Evolutionary conservation across 2,113 vertebrate genomes (phyloP).

Genomic region (Macquaria ambigua): DNA sequence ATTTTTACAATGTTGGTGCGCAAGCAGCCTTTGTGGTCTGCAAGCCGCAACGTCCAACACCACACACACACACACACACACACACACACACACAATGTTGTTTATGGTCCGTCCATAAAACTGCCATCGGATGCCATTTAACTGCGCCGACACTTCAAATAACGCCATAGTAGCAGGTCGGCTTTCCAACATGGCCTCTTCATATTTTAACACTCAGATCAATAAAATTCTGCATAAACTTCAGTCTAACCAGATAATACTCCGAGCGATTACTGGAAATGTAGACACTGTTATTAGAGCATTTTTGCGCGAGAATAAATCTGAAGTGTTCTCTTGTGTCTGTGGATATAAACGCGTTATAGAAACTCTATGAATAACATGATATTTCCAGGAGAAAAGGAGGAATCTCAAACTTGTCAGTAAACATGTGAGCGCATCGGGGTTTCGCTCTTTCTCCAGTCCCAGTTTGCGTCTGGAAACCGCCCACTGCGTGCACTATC

Average conservation of each 20-base stretch:
- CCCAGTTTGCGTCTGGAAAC: background rate
- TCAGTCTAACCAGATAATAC: constrained; percentile 18
- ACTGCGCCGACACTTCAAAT: constrained; percentile 57
- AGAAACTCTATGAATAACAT: constrained; percentile 6
- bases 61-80: constrained; percentile 27
- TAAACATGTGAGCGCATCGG: background rate
- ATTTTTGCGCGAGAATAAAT: constrained; percentile 7
- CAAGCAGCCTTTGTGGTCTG: constrained; percentile 5
- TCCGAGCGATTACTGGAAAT: background rate
- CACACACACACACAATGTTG: constrained; percentile 26
- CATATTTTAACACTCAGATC: constrained; percentile 41
- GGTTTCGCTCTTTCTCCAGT: background rate
- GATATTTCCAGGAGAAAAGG: background rate
- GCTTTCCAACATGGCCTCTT: constrained; percentile 30
- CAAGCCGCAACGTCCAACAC: background rate
- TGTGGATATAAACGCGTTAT: background rate
- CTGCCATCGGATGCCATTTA: constrained; percentile 61
- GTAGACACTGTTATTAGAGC: constrained; percentile 2
- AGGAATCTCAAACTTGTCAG: background rate
- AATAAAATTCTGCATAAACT: constrained; percentile 48
- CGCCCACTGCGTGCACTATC: background rate
- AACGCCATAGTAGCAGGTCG: constrained; percentile 10
- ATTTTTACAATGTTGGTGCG: constrained; percentile 9
- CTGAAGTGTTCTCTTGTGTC: background rate
- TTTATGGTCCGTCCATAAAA: constrained; percentile 74